Evolutionary conservation across 2,797 vertebrate species (phyloP), one percentile per base, ranked within the genome.

Genomic region (Adrianichthys oophorus): DNA sequence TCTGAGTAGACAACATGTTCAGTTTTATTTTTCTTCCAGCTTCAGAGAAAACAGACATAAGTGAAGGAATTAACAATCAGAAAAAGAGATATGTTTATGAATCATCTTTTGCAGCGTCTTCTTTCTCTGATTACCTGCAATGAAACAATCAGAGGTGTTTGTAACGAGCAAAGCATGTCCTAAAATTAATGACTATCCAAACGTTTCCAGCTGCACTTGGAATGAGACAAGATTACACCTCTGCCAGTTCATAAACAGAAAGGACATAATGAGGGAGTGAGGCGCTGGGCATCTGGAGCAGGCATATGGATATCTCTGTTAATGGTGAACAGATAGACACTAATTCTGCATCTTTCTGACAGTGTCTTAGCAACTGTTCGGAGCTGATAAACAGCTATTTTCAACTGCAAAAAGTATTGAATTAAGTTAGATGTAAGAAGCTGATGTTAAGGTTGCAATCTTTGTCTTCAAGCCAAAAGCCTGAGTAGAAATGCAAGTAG

Each of bases 231-330:
- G 68, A 64, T 75, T 80, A 59, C 59, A 60, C 67, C 62, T 74
- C 65, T 78, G 68, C 70, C 74, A 76, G 65, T 63, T 65, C 24
- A 19, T 74, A 84, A 85, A 79, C 41, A 21, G 51, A 65, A 61
- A 80, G 72, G 56, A 48, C 72, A 82, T 89, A 85, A 87, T 82
- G 77, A 88, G 17, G 53, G 72, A 72, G 50, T 63, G 70, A 70
- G 70, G 72, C 71, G 59, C 61, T 48, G 63, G 77, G 76, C 85
- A 85, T 88, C 83, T 87, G 86, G 87, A 84, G 73, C 62, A 59
- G 63, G 59, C 81, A 84, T 85, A 85, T 84, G 84, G 82, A 65
- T 45, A 65, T 59, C 70, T 63, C 56, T 62, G 62, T 74, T 83
- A 78, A 84, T 75, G 62, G 68, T 53, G 62, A 80, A 61, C 71